Evolutionary conservation across 2,888 invertebrate genomes (phyloP), one percentile per base, ranked within the genome.

Genomic region (Metalampra italica): DNA sequence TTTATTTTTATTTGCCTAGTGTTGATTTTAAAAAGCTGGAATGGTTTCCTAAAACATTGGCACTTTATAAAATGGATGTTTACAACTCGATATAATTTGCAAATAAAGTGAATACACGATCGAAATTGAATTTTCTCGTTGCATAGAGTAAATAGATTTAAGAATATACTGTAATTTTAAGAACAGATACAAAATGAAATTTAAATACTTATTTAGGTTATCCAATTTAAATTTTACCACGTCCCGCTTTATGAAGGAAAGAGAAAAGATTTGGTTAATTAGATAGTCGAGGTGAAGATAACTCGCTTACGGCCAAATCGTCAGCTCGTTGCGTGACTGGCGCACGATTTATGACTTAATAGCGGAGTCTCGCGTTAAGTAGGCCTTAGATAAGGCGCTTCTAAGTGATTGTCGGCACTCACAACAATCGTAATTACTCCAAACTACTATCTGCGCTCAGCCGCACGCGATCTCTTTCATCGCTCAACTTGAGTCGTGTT

Each of bases 391-490:
- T 88, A 88, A 89, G 88, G 82, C 76, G 81, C 78, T 77, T 83
- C 82, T 89, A 88, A 88, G 87, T 89, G 88, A 89, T 87, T 88
- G 88, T 88, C 87, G 88, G 86, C 80, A 74, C 80, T 86, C 87
- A 86, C 87, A 87, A 88, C 88, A 87, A 87, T 85, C 82, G 87
- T 88, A 89, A 89, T 88, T 87, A 87, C 83, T 88, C 85, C 73
- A 82, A 88, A 86, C 86, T 84, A 74, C 79, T 88, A 87, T 87
- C 87, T 86, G 68, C 67, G 71, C 60, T 72, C 57, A 61, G 62
- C 66, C 68, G 78, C 88, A 89, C 88, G 88, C 88, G 82, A 88
- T 85, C 79, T 78, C 71, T 79, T 78, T 80, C 81, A 79, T 77
- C 76, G 77, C 66, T 68, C 68, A 66, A 75, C 78, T 82, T 74